phyloP scores from a whole-genome alignment of 2,888 invertebrate species.

The Mythimna pallens region DNA sequence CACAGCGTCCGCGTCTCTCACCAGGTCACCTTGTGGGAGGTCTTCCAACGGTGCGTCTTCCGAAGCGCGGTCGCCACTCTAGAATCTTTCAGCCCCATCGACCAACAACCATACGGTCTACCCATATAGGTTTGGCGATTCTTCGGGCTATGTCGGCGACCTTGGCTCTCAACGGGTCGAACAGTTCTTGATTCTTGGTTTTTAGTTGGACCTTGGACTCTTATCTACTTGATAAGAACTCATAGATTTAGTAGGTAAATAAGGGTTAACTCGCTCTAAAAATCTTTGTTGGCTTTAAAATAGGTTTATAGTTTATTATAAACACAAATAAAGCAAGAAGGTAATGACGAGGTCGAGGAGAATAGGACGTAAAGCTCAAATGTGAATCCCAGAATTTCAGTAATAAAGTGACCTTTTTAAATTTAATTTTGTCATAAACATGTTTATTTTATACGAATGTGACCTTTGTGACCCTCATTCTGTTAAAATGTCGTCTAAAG shows the following conservation, averaged over 20 bases:
- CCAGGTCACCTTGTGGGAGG: too few relatives aligned
- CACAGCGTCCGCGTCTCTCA: too few relatives aligned
- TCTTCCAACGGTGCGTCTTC: too few relatives aligned
- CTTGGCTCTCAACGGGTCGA: too few relatives aligned
- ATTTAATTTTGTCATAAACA: slow-evolving; percentile 18
- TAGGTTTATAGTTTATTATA: slow-evolving; percentile 25
- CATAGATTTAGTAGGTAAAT: neutral
- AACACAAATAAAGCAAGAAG: slow-evolving; percentile 26
- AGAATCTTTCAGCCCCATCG: too few relatives aligned
- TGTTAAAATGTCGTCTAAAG: neutral
- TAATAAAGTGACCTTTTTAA: slow-evolving; percentile 36
- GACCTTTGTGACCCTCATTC: neutral
- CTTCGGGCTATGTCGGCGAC: too few relatives aligned
- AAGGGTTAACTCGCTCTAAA: slow-evolving; percentile 2
- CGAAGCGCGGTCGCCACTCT: too few relatives aligned
- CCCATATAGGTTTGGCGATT: too few relatives aligned
- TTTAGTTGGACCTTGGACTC: too few relatives aligned
- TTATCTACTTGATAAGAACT: too few relatives aligned
- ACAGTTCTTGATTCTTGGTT: too few relatives aligned
- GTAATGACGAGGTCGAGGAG: slow-evolving; percentile 13
- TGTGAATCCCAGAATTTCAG: slow-evolving; percentile 13
- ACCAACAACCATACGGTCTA: too few relatives aligned
- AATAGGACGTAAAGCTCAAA: slow-evolving; percentile 34
- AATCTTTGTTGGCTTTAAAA: slow-evolving; percentile 31
- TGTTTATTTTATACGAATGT: slow-evolving; percentile 17